Base-by-base conservation (phyloP, 2,888 invertebrate species). In the Herminia tarsipennalis region DNA sequence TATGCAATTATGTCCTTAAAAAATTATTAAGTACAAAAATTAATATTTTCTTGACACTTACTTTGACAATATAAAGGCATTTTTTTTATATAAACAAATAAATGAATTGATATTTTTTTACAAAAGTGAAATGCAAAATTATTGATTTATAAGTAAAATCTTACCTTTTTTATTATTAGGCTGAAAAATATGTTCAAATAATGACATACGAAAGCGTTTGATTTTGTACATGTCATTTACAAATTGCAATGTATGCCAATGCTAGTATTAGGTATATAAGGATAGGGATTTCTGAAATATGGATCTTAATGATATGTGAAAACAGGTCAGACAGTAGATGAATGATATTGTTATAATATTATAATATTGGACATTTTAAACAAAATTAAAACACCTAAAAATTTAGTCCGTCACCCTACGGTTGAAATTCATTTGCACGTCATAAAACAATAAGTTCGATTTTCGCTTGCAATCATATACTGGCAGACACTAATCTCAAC, bases 1-100 rank as follows among this genome's bases (percentile, higher is more conserved):
- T 40, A 59, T 54, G 40, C 32, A 40, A 21, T 38, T 18, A 45
- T 55, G 50, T 40, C 47, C 50, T 53, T 66, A 64, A 58, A 61
- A 63, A 62, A 76, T 60, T 72, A 76, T 66, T 39, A 73, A 77
- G 84, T 88, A 86, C 76, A 86, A 86, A 46, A 84, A 84, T 84
- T 82, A 81, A 77, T 16, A 3, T 17, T 10, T 17, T 68, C 67
- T 68, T 58, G 63, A 64, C 52, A 64, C 61, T 72, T 63, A 44
- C 33, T 48, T 44, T 50, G 30, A 71, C 58, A 57, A 53, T 61
- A 69, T 58, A 56, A 74, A 79, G 73, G 69, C 76, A 66, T 60
- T 49, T 40, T 32, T 56, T 64, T 46, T 66, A 64, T 62, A 70
- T 68, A 62, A 36, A 18, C n/a, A n/a, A n/a, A n/a, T n/a, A n/a